These are phyloP conservation scores for Augiades crinisus DNA, from an alignment of 2,888 invertebrate genomes.

Conservation along the genomic window DNA sequence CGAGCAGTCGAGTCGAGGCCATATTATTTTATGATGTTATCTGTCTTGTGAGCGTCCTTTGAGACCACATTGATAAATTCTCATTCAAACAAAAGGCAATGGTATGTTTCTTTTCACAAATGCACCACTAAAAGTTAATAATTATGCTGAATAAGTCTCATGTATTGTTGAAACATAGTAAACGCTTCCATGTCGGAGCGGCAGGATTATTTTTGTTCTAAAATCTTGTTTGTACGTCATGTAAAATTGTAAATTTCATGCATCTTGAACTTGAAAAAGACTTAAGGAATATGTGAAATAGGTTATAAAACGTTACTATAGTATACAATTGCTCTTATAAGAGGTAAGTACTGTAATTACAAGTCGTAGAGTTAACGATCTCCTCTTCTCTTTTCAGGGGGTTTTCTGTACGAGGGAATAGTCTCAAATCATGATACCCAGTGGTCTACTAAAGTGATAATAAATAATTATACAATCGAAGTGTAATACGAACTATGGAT, in stretches of 20 bases:
- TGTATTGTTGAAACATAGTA: constrained; percentile 66
- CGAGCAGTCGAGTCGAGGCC: constrained; percentile 79
- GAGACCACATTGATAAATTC: constrained; percentile 73
- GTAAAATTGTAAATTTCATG: constrained; percentile 19
- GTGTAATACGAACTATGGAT: constrained; percentile 76
- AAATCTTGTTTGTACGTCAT: constrained; percentile 32
- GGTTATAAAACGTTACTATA: constrained; percentile 9
- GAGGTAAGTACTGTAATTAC: not conserved
- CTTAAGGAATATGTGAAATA: not conserved
- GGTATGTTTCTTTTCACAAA: constrained; percentile 61
- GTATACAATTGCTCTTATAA: not conserved
- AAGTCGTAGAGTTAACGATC: constrained; percentile 10
- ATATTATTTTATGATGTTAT: constrained; percentile 83
- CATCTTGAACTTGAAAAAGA: not conserved
- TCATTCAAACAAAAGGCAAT: constrained; percentile 67
- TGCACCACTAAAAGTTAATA: constrained; percentile 37
- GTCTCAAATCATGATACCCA: constrained; percentile 53
- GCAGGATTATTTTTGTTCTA: constrained; percentile 64
- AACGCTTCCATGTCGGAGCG: constrained; percentile 72
- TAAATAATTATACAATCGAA: constrained; percentile 49
- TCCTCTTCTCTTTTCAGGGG: constrained; percentile 68
- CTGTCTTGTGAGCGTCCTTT: constrained; percentile 78
- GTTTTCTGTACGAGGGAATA: constrained; percentile 53
- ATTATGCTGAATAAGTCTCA: constrained; percentile 43
- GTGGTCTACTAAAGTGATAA: constrained; percentile 62